Conservation (phyloP, 2,113 vertebrate species). For the Muntiacus muntjak region DNA sequence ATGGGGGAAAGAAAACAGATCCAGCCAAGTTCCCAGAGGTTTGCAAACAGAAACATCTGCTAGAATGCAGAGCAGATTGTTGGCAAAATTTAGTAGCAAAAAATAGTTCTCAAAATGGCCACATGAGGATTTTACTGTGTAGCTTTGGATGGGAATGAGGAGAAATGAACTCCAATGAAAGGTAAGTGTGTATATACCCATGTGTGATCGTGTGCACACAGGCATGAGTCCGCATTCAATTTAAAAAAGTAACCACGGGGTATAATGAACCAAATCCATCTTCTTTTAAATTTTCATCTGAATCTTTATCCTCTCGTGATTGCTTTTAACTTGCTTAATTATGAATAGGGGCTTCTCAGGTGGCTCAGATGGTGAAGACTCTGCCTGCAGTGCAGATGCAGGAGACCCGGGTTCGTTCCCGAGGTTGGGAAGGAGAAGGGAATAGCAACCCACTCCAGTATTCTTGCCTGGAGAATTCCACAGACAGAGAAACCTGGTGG, state of each 20-base stretch:
- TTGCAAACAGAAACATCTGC: conserved; percentile 80
- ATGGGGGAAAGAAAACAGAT: conserved; percentile 56
- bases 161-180: conserved; percentile 57
- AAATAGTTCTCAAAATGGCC: conserved; percentile 75
- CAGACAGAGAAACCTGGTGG: not conserved
- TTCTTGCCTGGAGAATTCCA: not conserved
- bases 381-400: not conserved
- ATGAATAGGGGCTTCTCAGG: not conserved
- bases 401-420: not conserved
- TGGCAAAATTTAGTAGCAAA: conserved; percentile 78
- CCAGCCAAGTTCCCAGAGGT: conserved; percentile 71
- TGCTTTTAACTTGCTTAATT: not conserved
- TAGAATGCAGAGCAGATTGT: conserved; percentile 76
- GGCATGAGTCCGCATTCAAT: not conserved
- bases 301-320: not conserved
- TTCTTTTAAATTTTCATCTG: conserved; percentile 45
- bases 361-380: not conserved
- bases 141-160: conserved; percentile 69
- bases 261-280: conserved; percentile 46
- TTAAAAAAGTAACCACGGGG: not conserved
- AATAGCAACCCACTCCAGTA: not conserved
- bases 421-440: not conserved
- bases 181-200: not conserved
- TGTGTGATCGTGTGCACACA: conserved; percentile 5
- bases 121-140: conserved; percentile 70